Conservation (phyloP, 2,797 vertebrate species). For the Huso huso region DNA sequence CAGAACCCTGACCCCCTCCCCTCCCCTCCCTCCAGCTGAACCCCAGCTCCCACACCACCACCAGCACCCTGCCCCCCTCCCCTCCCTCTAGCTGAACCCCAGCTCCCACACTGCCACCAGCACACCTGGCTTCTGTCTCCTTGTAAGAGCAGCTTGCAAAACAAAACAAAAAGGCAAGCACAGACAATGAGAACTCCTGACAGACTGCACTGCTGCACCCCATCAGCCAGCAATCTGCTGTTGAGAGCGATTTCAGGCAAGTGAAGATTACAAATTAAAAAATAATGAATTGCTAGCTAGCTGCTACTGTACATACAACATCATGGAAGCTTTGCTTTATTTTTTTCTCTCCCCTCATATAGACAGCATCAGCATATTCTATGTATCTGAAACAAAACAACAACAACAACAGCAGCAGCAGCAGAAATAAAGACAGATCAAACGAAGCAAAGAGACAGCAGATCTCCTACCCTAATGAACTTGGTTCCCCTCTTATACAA, state of each 20-base stretch:
- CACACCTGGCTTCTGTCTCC: slow-evolving; percentile 51
- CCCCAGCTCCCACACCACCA: neutral
- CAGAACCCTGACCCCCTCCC: neutral
- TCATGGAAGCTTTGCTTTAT: slow-evolving; percentile 13
- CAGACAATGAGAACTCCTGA: slow-evolving; percentile 10
- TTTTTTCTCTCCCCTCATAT: slow-evolving; percentile 19
- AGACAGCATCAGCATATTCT: neutral
- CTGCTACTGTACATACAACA: slow-evolving; percentile 29
- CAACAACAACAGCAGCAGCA: neutral
- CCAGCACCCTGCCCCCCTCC: slow-evolving; percentile 8
- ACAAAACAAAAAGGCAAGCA: slow-evolving; percentile 20
- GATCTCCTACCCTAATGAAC: slow-evolving; percentile 10
- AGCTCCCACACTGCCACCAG: slow-evolving; percentile 18
- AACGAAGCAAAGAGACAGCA: slow-evolving; percentile 29
- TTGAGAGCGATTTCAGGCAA: neutral
- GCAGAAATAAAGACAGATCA: neutral
- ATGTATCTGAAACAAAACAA: neutral
- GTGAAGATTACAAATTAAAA: slow-evolving; percentile 34
- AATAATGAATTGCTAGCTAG: slow-evolving; percentile 10
- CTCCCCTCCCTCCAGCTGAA: too few species aligned
- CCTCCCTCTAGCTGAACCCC: slow-evolving; percentile 12
- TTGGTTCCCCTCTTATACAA: slow-evolving; percentile 20
- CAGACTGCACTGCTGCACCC: slow-evolving; percentile 21
- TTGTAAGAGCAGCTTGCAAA: slow-evolving; percentile 32
- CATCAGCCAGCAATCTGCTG: slow-evolving; percentile 20